Percentiles rank a stretch among this genome's conserved stretches.
These are phyloP conservation scores for Osedax fenrisi DNA, from an alignment of 2,888 invertebrate genomes.

Conservation along the genomic window DNA sequence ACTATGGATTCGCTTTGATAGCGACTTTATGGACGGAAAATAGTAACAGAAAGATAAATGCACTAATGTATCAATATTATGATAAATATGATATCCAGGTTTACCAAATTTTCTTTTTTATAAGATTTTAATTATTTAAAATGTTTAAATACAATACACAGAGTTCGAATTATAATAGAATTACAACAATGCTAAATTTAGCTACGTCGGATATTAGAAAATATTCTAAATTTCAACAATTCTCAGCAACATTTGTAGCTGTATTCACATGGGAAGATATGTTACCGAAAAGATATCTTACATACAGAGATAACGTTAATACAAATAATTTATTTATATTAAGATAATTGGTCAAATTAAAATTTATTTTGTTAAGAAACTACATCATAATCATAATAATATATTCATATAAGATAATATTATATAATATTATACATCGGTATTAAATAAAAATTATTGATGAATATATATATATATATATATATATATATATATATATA, in stretches of 20 bases:
- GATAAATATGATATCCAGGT: not conserved
- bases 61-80: not conserved
- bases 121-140: too few relatives aligned
- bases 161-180: not conserved
- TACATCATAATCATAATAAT: too few relatives aligned
- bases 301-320: slow-evolving; percentile 1
- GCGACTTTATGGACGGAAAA: slow-evolving; percentile 11
- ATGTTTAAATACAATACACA: too few relatives aligned
- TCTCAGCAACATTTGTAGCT: slow-evolving; percentile 7
- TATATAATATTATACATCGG: too few relatives aligned
- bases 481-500: too few relatives aligned
- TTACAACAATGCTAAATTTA: not conserved
- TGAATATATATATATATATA: too few relatives aligned
- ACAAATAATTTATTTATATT: too few relatives aligned
- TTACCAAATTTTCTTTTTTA: too few relatives aligned
- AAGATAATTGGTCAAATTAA: too few relatives aligned
- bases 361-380: too few relatives aligned
- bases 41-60: not conserved
- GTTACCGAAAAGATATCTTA: not conserved
- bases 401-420: too few relatives aligned
- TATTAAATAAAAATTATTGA: too few relatives aligned
- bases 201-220: not conserved
- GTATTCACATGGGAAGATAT: not conserved
- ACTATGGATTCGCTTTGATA: not conserved
- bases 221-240: not conserved